Conservation (phyloP, 2,113 vertebrate species). For the Austrofundulus limnaeus region DNA sequence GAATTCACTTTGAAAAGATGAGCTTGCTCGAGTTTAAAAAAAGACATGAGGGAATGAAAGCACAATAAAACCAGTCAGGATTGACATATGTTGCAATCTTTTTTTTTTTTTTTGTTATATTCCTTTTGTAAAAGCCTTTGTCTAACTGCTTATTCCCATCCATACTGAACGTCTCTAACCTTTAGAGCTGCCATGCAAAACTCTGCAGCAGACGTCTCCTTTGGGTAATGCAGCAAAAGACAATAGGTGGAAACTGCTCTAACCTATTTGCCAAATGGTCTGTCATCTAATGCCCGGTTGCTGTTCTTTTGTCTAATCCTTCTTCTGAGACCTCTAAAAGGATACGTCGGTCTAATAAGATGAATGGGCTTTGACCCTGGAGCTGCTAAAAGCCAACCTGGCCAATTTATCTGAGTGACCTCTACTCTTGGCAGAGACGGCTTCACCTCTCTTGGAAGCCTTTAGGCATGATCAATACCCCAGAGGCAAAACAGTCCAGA, state of each 20-base stretch:
- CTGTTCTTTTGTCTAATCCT: slow-evolving; percentile 83
- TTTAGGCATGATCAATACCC: slow-evolving; percentile 85
- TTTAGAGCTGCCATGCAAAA: slow-evolving; percentile 59
- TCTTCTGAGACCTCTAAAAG: slow-evolving; percentile 89
- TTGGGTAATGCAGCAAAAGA: slow-evolving; percentile 59
- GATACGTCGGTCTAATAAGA: slow-evolving; percentile 89
- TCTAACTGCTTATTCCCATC: slow-evolving; percentile 15
- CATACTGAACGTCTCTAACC: slow-evolving; percentile 18
- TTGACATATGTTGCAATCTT: slow-evolving; percentile 5
- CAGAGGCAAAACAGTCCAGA: slow-evolving; percentile 78
- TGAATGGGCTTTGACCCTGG: slow-evolving; percentile 92
- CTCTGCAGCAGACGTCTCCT: slow-evolving; percentile 47
- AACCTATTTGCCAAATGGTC: slow-evolving; percentile 77
- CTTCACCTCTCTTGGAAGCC: slow-evolving; percentile 80
- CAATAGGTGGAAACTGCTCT: slow-evolving; percentile 69
- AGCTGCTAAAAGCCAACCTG: slow-evolving; percentile 90
- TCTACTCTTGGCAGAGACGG: slow-evolving; percentile 68
- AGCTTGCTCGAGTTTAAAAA: slow-evolving; percentile 3
- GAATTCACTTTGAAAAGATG: not conserved
- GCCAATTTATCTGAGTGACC: slow-evolving; percentile 92
- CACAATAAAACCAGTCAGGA: slow-evolving; percentile 14
- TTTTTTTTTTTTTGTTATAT: slow-evolving; percentile 25
- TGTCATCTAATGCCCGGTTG: slow-evolving; percentile 73
- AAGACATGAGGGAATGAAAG: slow-evolving; percentile 17
- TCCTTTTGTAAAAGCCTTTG: slow-evolving; percentile 23